Conservation (phyloP, 2,113 vertebrate genomes). For the Butorides virescens region DNA sequence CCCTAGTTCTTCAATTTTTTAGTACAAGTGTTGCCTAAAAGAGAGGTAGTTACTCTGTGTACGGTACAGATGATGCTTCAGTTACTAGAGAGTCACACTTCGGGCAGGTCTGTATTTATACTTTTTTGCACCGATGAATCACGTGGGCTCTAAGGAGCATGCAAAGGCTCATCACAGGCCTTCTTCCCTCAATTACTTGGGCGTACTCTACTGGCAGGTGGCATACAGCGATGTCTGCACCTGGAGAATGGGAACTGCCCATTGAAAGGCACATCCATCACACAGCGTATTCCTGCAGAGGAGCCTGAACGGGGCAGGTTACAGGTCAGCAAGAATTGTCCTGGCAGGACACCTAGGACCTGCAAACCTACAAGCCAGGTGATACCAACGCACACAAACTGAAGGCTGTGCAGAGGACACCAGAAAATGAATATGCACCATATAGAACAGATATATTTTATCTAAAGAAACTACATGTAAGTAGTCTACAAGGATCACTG, state of each 20-base stretch:
- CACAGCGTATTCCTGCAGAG: background rate
- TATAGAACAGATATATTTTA: background rate
- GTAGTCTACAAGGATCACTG: background rate
- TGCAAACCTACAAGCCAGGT: background rate
- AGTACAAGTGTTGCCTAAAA: background rate
- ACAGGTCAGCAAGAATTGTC: background rate
- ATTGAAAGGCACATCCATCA: background rate
- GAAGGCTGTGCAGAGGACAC: background rate
- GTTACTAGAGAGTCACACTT: background rate
- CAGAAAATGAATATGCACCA: background rate
- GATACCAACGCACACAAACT: background rate
- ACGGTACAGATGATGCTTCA: background rate
- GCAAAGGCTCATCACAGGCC: background rate
- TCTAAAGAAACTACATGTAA: background rate
- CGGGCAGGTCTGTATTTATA: background rate
- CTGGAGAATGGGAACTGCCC: background rate
- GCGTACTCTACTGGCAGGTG: too few relatives aligned
- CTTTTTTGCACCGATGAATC: background rate
- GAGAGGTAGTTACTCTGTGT: background rate
- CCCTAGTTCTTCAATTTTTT: background rate
- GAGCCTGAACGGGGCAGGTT: fast-evolving
- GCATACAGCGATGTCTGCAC: too few relatives aligned
- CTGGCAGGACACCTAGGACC: background rate
- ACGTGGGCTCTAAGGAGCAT: background rate
- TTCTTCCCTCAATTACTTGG: background rate